These are phyloP conservation scores for Nephila pilipes DNA, from an alignment of 1,140 invertebrate species.

Conservation along the genomic window DNA sequence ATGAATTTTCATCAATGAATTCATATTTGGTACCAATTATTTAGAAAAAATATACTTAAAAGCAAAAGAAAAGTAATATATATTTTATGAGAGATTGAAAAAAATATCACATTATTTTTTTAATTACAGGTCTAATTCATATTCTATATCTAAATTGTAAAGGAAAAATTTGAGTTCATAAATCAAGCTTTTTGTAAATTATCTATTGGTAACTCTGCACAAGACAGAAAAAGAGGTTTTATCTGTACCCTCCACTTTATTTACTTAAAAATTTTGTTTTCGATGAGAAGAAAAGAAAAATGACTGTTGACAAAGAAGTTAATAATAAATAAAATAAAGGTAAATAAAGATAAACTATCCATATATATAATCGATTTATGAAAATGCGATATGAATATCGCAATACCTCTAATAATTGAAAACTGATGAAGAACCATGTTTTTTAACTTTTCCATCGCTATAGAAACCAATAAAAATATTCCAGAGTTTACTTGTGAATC, in stretches of 20 bases:
- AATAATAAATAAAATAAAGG: neutral
- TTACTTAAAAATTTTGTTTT: neutral
- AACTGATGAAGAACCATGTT: neutral
- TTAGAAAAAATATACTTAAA: no score
- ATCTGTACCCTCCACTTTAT: neutral
- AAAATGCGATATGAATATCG: conserved; percentile 13
- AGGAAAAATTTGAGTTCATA: no score
- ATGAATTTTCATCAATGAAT: no score
- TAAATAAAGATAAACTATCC: neutral
- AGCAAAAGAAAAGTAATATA: no score
- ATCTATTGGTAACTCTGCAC: no score
- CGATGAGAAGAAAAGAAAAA: neutral
- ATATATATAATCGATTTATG: neutral
- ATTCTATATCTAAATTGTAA: no score
- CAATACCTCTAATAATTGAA: conserved; percentile 41
- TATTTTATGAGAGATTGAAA: no score
- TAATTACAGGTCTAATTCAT: no score
- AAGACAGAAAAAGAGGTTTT: no score
- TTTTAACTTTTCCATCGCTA: conserved; percentile 22
- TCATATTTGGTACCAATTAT: no score
- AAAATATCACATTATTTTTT: no score
- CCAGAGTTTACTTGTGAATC: neutral
- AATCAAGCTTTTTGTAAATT: no score
- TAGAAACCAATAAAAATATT: conserved; percentile 44
- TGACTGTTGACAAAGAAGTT: neutral